Evolutionary conservation across 2,113 vertebrate genomes (phyloP).

Genomic region (Saimiri boliviensis): DNA sequence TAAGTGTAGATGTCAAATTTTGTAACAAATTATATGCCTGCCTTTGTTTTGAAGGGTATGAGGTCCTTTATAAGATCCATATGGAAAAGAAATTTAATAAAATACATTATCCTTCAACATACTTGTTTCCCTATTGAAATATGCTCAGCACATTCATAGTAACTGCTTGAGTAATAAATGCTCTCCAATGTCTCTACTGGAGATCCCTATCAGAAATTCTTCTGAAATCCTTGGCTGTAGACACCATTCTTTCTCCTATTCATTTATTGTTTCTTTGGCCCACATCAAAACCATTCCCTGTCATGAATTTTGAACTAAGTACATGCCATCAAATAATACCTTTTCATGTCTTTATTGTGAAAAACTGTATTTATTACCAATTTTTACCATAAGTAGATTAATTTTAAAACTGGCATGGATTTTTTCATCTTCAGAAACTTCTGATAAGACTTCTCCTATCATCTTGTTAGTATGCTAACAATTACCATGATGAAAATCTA

Average conservation of each 20-base stretch:
- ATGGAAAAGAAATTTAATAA: slow-evolving; percentile 45
- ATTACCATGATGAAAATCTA: neutral
- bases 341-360: neutral
- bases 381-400: neutral
- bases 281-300: neutral
- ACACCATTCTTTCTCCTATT: neutral
- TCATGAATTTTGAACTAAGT: neutral
- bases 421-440: neutral
- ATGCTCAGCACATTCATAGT: neutral
- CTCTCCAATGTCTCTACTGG: neutral
- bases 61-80: neutral
- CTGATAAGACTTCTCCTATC: neutral
- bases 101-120: neutral
- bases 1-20: neutral
- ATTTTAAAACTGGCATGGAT: neutral
- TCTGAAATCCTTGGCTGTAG: neutral
- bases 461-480: neutral
- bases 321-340: neutral
- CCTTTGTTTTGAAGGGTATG: neutral
- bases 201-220: neutral
- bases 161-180: neutral
- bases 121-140: slow-evolving; percentile 2
- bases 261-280: neutral
- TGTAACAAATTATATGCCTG: neutral
- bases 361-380: neutral